Percentiles rank a stretch among this genome's conserved stretches.
Evolutionary conservation across 2,888 invertebrate species (phyloP).

Genomic region (Diarsia rubi): DNA sequence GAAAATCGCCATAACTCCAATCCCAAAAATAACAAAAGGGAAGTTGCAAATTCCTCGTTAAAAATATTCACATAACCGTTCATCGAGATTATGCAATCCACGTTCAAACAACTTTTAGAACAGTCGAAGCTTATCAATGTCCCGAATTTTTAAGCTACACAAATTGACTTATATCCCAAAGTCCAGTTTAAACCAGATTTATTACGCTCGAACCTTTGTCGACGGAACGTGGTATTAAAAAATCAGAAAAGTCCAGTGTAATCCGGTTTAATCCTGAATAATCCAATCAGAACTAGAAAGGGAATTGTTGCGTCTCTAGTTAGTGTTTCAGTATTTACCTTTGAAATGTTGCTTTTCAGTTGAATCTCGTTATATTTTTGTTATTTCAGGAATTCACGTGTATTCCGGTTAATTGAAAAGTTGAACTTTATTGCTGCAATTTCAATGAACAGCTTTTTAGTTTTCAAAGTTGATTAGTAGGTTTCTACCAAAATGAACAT

Average conservation of each 20-base stretch:
- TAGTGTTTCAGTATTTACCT: slow-evolving; percentile 33
- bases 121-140: slow-evolving; percentile 3
- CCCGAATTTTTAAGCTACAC: slow-evolving; percentile 17
- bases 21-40: background rate
- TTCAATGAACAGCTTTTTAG: background rate
- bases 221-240: slow-evolving; percentile 6
- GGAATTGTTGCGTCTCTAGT: slow-evolving; percentile 50
- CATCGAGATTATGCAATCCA: slow-evolving; percentile 10
- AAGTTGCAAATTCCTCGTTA: background rate
- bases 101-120: background rate
- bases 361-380: slow-evolving; percentile 21
- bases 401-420: slow-evolving; percentile 12
- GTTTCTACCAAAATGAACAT: background rate
- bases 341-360: slow-evolving; percentile 6
- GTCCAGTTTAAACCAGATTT: slow-evolving; percentile 42
- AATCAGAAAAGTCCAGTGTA: slow-evolving; percentile 33
- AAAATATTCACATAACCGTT: slow-evolving; percentile 15
- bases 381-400: slow-evolving; percentile 5
- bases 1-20: background rate
- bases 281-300: slow-evolving; percentile 62
- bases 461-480: background rate
- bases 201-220: slow-evolving; percentile 42
- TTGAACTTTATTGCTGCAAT: background rate
- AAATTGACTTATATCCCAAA: slow-evolving; percentile 32
- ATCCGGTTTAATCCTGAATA: slow-evolving; percentile 58